Percentiles rank a stretch among this genome's conserved stretches.
These are phyloP conservation scores for Lymantria dispar DNA, from an alignment of 2,888 invertebrate species.

Conservation along the genomic window DNA sequence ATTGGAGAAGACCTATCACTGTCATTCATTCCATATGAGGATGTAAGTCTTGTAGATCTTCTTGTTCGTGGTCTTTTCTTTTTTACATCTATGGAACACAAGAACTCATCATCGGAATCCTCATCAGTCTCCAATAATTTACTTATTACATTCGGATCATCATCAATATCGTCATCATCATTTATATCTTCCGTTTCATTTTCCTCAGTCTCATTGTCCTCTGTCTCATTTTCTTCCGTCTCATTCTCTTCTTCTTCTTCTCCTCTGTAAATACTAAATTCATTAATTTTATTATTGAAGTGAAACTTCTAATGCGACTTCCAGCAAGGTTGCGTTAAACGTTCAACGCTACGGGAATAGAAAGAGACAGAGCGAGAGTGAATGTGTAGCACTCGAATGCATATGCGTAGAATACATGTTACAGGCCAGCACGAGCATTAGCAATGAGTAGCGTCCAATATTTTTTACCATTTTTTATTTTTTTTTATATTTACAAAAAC, in stretches of 20 bases:
- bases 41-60: constrained; percentile 47
- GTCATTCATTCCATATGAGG: constrained; percentile 42
- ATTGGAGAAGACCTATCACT: constrained; percentile 37
- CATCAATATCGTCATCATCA: constrained; percentile 59
- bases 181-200: constrained; percentile 33
- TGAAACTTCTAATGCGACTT: too few relatives aligned
- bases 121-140: constrained; percentile 67
- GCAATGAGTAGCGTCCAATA: too few relatives aligned
- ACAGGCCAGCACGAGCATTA: too few relatives aligned
- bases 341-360: too few relatives aligned
- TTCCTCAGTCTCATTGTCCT: constrained; percentile 10
- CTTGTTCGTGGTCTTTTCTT: constrained; percentile 46
- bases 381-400: too few relatives aligned
- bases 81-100: constrained; percentile 41
- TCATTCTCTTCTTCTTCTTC: constrained; percentile 23
- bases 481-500: too few relatives aligned
- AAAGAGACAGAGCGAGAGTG: too few relatives aligned
- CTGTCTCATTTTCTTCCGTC: background rate
- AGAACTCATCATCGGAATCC: constrained; percentile 58
- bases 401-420: too few relatives aligned
- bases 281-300: too few relatives aligned
- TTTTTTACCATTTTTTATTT: too few relatives aligned
- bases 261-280: constrained; percentile 23
- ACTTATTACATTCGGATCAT: constrained; percentile 68
- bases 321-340: too few relatives aligned